Evolutionary conservation across 1,140 invertebrate species (phyloP).

Genomic region (Drosophila insularis): DNA sequence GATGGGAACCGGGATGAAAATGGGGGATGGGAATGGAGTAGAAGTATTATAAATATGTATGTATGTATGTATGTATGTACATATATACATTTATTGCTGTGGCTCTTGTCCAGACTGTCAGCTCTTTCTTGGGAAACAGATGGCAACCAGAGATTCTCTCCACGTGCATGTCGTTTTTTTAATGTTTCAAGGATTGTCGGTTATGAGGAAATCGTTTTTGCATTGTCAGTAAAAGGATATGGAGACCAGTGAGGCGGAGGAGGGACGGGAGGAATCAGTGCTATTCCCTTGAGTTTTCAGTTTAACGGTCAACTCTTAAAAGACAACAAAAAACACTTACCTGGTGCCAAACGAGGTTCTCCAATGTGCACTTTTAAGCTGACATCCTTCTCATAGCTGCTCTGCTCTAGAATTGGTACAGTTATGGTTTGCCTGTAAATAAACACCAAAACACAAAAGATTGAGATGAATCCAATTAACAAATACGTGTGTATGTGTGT

Average conservation of each 20-base stretch:
- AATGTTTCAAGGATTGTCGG: conserved; percentile 40
- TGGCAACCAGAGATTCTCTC: conserved; percentile 33
- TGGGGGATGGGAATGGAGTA: background rate
- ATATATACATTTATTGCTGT: conserved; percentile 7
- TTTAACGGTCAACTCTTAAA: background rate
- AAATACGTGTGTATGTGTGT: background rate
- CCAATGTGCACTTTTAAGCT: conserved; percentile 96
- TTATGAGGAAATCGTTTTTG: conserved; percentile 26
- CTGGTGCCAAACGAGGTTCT: conserved; percentile 92
- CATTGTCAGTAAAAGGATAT: background rate
- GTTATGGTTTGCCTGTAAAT: conserved; percentile 92
- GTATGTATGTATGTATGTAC: background rate
- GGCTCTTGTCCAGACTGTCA: conserved; percentile 22
- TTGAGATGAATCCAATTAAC: conserved; percentile 11
- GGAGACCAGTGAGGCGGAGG: background rate
- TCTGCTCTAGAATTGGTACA: conserved; percentile 96
- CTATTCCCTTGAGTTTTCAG: conserved; percentile 39
- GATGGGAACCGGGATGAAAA: background rate
- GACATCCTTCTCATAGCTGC: conserved; percentile 98
- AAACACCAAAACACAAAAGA: conserved; percentile 11
- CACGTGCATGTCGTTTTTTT: conserved; percentile 34
- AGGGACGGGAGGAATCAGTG: conserved; percentile 26
- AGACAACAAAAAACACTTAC: conserved; percentile 84
- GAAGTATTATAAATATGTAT: conserved; percentile 5
- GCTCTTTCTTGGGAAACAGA: conserved; percentile 21